Percentiles rank a stretch among this genome's conserved stretches.
Conservation (phyloP, 2,888 invertebrate genomes). For the Oegoconia quadripuncta region DNA sequence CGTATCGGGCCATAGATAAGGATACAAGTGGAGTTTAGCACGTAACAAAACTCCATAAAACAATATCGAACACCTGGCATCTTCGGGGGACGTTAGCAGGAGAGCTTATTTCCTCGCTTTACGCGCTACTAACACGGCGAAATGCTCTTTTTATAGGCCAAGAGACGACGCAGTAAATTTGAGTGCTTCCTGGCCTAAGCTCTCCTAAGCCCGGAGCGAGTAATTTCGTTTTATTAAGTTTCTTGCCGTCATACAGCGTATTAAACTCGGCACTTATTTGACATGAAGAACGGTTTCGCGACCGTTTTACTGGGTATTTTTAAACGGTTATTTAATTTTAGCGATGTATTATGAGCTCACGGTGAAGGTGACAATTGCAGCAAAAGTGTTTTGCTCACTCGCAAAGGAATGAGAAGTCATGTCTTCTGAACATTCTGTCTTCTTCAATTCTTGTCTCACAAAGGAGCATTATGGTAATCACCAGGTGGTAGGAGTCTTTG, state of each 20-base stretch:
- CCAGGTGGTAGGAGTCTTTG: no score
- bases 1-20: no score
- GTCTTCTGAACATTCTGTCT: not conserved
- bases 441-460: no score
- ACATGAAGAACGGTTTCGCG: not conserved
- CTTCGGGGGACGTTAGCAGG: not conserved
- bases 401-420: not conserved
- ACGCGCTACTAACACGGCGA: conserved; percentile 42
- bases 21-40: no score
- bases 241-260: conserved; percentile 35
- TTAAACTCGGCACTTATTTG: conserved; percentile 23
- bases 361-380: no score
- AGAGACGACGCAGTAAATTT: conserved; percentile 56
- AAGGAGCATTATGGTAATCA: no score
- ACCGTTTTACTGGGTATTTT: no score
- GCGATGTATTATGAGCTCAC: no score
- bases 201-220: conserved; percentile 37
- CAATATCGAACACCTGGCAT: conserved; percentile 37
- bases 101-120: conserved; percentile 29
- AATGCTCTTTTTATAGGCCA: conserved; percentile 54
- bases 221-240: conserved; percentile 66
- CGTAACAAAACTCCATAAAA: conserved; percentile 35
- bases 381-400: no score
- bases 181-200: conserved; percentile 48
- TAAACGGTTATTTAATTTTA: not conserved